A percentile compares a stretch with the other conserved stretches of the same genome.
Conservation (phyloP, 2,113 vertebrate species). For the Melanerpes aurifrons region DNA sequence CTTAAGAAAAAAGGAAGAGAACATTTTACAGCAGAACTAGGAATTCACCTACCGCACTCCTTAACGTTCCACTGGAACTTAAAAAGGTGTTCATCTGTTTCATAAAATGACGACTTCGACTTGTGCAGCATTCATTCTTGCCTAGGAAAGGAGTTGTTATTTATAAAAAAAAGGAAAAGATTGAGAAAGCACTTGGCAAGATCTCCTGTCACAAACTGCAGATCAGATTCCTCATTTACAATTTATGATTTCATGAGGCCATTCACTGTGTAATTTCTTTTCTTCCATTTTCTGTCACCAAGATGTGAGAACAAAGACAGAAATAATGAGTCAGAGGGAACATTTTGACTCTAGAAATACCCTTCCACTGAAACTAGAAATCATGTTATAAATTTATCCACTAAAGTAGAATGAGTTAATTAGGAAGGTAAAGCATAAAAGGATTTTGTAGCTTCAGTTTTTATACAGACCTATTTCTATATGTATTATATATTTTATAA, state of each 20-base stretch:
- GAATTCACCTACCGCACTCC: neutral
- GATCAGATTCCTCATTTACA: neutral
- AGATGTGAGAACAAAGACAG: conserved; percentile 7
- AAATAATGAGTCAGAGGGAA: neutral
- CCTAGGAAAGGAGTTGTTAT: neutral
- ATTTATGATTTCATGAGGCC: neutral
- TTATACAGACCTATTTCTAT: neutral
- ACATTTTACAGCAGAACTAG: neutral
- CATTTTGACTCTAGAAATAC: neutral
- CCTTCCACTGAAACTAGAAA: neutral
- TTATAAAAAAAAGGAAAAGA: neutral
- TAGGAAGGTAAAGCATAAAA: neutral
- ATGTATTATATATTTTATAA: neutral
- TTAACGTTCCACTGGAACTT: neutral
- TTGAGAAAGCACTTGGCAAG: neutral
- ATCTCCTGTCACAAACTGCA: neutral
- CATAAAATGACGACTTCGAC: neutral
- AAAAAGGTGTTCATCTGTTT: neutral
- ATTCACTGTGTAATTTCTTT: conserved; percentile 20
- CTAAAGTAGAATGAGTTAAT: neutral
- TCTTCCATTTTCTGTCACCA: conserved; percentile 10
- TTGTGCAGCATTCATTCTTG: neutral
- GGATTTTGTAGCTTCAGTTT: neutral
- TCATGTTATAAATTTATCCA: neutral
- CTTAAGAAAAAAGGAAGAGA: neutral